phyloP scores from a whole-genome alignment of 2,113 vertebrate species.

The Lagenorhynchus albirostris region DNA sequence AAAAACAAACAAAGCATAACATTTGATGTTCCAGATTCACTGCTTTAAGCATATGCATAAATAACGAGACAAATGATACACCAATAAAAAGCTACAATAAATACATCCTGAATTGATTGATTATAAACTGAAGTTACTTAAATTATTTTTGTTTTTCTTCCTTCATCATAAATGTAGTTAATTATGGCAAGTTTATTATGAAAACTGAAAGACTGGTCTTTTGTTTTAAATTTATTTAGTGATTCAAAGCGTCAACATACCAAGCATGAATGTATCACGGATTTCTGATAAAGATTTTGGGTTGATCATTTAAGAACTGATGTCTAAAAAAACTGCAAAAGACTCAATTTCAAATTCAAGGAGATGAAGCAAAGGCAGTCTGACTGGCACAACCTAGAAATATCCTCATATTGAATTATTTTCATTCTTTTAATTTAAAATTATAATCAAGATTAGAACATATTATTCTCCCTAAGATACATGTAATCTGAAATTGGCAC shows the following conservation, averaged over 20 bases:
- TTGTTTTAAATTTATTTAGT: not conserved
- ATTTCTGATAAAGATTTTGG: slow-evolving; percentile 1
- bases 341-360: not conserved
- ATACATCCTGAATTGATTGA: not conserved
- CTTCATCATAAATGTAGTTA: slow-evolving; percentile 4
- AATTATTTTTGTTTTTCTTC: not conserved
- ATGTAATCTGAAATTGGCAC: slow-evolving; percentile 75
- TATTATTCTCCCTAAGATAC: slow-evolving; percentile 72
- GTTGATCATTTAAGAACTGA: not conserved
- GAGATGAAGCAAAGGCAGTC: slow-evolving; percentile 10
- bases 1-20: not conserved
- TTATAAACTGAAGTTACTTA: slow-evolving; percentile 1
- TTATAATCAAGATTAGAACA: slow-evolving; percentile 78
- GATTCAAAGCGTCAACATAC: not conserved
- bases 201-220: not conserved
- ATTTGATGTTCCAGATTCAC: not conserved
- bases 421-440: slow-evolving; percentile 80
- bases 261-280: not conserved
- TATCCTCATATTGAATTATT: slow-evolving; percentile 56
- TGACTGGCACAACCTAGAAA: slow-evolving; percentile 35
- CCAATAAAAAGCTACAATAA: not conserved
- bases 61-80: not conserved
- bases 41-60: not conserved
- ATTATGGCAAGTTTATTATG: not conserved
- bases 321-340: not conserved